Evolutionary conservation across 2,888 invertebrate genomes (phyloP).

Genomic region (Tryphoninae sp.): DNA sequence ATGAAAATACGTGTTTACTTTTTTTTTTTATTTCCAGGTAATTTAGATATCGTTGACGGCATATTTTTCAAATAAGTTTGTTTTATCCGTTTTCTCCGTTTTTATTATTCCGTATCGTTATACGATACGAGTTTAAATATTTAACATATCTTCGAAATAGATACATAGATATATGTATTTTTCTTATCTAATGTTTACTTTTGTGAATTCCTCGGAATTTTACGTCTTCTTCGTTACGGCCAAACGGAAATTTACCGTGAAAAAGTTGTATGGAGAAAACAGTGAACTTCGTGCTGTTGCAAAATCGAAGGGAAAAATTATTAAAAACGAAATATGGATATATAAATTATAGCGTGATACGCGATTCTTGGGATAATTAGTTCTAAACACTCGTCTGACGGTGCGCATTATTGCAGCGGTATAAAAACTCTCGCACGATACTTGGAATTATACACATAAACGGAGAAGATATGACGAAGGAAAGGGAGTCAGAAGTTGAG

Average conservation of each 20-base stretch:
- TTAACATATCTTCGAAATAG: too few relatives aligned
- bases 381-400: not conserved
- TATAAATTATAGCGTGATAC: not conserved
- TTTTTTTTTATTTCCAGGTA: too few relatives aligned
- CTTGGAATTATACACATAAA: slow-evolving; percentile 19
- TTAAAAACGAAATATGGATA: not conserved
- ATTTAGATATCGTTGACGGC: too few relatives aligned
- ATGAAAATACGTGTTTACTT: too few relatives aligned
- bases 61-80: too few relatives aligned
- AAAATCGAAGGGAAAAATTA: slow-evolving; percentile 11
- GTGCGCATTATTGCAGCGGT: not conserved
- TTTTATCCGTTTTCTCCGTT: too few relatives aligned
- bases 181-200: not conserved
- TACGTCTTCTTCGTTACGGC: not conserved
- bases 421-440: slow-evolving; percentile 7
- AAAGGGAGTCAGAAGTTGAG: not conserved
- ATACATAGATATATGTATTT: too few relatives aligned
- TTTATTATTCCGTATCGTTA: too few relatives aligned
- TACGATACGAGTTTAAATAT: too few relatives aligned
- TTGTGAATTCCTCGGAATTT: not conserved
- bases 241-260: not conserved
- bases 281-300: not conserved
- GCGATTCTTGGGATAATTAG: not conserved
- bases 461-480: slow-evolving; percentile 1
- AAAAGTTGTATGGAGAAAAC: not conserved